A percentile compares a stretch with the other conserved stretches of the same genome.
phyloP scores from a whole-genome alignment of 2,797 vertebrate genomes.

The Anguilla megastoma region DNA sequence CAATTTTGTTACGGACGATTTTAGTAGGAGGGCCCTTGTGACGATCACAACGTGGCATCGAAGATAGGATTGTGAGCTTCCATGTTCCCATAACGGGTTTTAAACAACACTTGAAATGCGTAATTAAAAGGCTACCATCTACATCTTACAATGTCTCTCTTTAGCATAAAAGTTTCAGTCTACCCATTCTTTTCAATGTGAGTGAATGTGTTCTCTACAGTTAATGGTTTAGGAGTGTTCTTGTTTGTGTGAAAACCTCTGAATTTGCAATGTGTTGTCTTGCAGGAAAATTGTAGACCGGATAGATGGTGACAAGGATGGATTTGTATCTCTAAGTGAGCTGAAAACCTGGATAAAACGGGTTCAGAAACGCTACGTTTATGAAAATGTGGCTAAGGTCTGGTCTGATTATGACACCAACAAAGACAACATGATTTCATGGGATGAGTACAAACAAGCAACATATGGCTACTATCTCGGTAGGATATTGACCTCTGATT shows the following conservation, averaged over 20 bases:
- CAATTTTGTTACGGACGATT: constrained; percentile 40
- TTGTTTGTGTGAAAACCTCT: neutral
- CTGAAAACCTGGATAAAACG: constrained; percentile 94
- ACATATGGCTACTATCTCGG: constrained; percentile 96
- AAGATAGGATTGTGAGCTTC: constrained; percentile 48
- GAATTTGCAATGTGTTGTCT: constrained; percentile 34
- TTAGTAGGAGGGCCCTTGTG: constrained; percentile 63
- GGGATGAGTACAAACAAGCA: constrained; percentile 97
- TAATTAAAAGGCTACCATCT: neutral
- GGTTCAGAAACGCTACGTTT: constrained; percentile 96
- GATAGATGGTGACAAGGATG: constrained; percentile 84
- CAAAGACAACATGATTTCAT: constrained; percentile 91
- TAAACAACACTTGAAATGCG: neutral
- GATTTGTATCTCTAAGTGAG: constrained; percentile 84
- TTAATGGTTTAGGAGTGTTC: neutral
- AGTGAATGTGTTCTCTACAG: neutral
- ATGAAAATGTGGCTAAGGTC: constrained; percentile 95
- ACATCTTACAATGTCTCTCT: neutral
- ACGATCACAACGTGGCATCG: constrained; percentile 75
- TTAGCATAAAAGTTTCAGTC: neutral
- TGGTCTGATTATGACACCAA: constrained; percentile 96
- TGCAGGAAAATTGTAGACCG: constrained; percentile 90
- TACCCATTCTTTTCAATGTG: neutral
- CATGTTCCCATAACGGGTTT: neutral
- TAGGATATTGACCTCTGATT: constrained; percentile 57